phyloP scores from a whole-genome alignment of 2,113 vertebrate species.

The Anolis carolinensis region DNA sequence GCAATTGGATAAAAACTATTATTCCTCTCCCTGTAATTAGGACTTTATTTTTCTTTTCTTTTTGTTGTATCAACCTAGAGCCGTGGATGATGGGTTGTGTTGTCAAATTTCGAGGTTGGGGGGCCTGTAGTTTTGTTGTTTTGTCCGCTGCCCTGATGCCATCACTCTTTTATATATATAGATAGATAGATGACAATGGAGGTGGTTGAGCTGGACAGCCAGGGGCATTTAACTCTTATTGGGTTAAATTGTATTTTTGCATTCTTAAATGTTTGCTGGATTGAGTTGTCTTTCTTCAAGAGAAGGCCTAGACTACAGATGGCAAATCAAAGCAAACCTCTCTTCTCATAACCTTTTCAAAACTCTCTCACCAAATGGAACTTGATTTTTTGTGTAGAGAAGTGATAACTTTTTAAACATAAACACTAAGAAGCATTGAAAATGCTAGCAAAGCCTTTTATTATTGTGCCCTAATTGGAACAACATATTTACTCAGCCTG shows the following conservation, averaged over 20 bases:
- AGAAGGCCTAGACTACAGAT: conserved; percentile 2
- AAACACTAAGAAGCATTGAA: conserved; percentile 37
- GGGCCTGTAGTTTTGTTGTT: too few species aligned
- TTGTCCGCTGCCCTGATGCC: too few species aligned
- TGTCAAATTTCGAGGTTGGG: too few species aligned
- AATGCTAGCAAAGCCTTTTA: conserved; percentile 23
- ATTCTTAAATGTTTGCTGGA: not conserved
- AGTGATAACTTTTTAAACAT: conserved; percentile 29
- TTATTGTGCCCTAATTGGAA: conserved; percentile 55
- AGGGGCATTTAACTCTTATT: not conserved
- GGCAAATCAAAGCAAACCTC: conserved; percentile 22
- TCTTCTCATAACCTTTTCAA: conserved; percentile 29
- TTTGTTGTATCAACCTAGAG: too few species aligned
- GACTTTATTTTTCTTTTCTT: too few species aligned
- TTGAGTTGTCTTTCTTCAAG: not conserved
- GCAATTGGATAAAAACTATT: too few species aligned
- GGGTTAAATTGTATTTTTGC: not conserved
- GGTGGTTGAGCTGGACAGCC: not conserved
- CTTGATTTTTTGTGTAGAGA: conserved; percentile 2
- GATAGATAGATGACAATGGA: too few species aligned
- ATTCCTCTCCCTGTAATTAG: too few species aligned
- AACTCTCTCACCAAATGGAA: conserved; percentile 38
- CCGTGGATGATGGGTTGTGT: too few species aligned
- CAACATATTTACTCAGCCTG: conserved; percentile 66
- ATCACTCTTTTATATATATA: too few species aligned